These are phyloP conservation scores for Lemur catta DNA, from an alignment of 2,797 vertebrate species.

Conservation along the genomic window DNA sequence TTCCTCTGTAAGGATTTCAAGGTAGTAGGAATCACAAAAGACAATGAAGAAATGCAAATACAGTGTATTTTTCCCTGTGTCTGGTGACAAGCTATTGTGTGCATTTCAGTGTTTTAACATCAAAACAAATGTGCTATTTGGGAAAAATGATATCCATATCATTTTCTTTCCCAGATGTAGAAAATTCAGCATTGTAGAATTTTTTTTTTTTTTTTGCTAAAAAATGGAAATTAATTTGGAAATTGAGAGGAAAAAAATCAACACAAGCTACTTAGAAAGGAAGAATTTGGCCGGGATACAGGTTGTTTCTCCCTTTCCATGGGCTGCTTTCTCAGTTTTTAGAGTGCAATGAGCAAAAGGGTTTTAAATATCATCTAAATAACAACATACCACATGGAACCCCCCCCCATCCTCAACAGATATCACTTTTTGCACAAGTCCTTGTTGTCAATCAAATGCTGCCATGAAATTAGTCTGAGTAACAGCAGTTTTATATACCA, in stretches of 20 bases:
- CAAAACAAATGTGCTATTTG: not conserved
- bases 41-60: not conserved
- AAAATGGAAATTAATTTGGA: conserved; percentile 23
- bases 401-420: not conserved
- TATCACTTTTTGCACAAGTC: conserved; percentile 46
- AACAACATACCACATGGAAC: not conserved
- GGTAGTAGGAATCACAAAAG: not conserved
- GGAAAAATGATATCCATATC: not conserved
- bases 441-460: conserved; percentile 67
- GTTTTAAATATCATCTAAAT: conserved; percentile 59
- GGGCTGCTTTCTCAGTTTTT: not conserved
- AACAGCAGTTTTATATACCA: conserved; percentile 70
- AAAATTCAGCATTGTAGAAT: conserved; percentile 28
- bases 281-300: conserved; percentile 17
- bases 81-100: not conserved
- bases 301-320: not conserved
- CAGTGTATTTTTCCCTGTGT: not conserved
- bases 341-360: not conserved
- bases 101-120: conserved; percentile 17
- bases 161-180: not conserved
- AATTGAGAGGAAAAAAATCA: not conserved
- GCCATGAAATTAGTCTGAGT: conserved; percentile 55
- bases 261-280: not conserved
- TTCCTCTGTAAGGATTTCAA: not conserved
- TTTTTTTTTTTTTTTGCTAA: not conserved